Percentiles rank a stretch among this genome's conserved stretches.
Evolutionary conservation across 2,888 invertebrate genomes (phyloP).

Genomic region (Pyrrhia umbra): DNA sequence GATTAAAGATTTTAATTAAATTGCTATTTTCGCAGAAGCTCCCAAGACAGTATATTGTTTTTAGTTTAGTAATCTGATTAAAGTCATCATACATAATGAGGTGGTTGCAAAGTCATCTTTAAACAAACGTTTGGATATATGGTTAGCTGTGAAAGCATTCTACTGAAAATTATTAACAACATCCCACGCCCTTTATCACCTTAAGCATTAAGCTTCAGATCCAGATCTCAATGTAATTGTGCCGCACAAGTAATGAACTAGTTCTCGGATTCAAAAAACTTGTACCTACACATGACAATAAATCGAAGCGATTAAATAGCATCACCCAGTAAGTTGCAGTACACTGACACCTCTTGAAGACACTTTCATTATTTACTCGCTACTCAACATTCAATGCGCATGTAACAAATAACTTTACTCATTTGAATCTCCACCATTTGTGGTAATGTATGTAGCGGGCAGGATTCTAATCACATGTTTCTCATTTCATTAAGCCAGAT

Average conservation of each 20-base stretch:
- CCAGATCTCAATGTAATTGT: constrained; percentile 49
- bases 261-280: constrained; percentile 21
- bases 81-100: not conserved
- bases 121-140: not conserved
- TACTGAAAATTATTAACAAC: not conserved
- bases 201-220: constrained; percentile 14
- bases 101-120: not conserved
- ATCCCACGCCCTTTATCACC: constrained; percentile 7
- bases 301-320: not conserved
- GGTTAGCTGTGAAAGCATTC: not conserved
- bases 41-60: not conserved
- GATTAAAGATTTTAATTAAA: not conserved
- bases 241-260: constrained; percentile 52
- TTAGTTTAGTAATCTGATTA: not conserved
- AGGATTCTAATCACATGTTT: constrained; percentile 58
- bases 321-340: not conserved
- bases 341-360: constrained; percentile 5
- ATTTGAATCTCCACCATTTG: not conserved
- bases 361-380: not conserved
- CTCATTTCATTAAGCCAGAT: constrained; percentile 54
- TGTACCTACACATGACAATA: constrained; percentile 1
- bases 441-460: not conserved
- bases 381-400: constrained; percentile 13
- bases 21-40: not conserved
- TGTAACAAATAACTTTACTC: not conserved